A percentile compares a stretch with the other conserved stretches of the same genome.
These are phyloP conservation scores for Geococcyx californianus DNA, from an alignment of 2,113 vertebrate species.

Conservation along the genomic window DNA sequence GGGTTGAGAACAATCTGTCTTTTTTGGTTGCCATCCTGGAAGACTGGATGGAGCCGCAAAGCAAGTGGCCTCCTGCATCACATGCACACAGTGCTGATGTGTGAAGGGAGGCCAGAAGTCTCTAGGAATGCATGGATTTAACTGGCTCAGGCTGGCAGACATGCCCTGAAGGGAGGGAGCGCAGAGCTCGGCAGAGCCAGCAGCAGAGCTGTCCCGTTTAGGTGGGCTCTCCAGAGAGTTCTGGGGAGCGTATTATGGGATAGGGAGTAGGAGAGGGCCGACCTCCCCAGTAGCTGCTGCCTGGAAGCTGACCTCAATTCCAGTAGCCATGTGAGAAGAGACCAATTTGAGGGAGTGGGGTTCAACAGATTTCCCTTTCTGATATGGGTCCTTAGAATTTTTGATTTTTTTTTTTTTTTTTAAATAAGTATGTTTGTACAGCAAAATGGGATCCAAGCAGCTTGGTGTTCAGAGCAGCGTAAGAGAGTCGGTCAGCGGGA, in stretches of 20 bases:
- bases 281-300: not conserved
- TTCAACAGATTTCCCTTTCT: not conserved
- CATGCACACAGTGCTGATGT: not conserved
- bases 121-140: not conserved
- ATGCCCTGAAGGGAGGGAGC: not conserved
- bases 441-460: not conserved
- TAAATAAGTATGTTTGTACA: not conserved
- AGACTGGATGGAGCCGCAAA: not conserved
- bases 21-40: not conserved
- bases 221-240: not conserved
- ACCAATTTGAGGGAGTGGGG: not conserved
- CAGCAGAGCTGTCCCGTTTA: not conserved
- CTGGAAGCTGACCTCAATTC: not conserved
- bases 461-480: not conserved
- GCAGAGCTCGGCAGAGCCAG: not conserved
- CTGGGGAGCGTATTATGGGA: not conserved
- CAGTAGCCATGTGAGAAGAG: not conserved
- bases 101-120: not conserved
- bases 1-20: not conserved
- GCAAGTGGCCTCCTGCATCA: rapidly evolving
- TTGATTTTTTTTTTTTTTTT: not conserved
- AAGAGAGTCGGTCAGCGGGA: not conserved
- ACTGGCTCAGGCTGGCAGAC: not conserved
- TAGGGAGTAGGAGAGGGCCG: not conserved
- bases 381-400: not conserved